Percentiles rank a stretch among this genome's conserved stretches.
Conservation (phyloP, 2,113 vertebrate genomes). For the Rynchops niger region DNA sequence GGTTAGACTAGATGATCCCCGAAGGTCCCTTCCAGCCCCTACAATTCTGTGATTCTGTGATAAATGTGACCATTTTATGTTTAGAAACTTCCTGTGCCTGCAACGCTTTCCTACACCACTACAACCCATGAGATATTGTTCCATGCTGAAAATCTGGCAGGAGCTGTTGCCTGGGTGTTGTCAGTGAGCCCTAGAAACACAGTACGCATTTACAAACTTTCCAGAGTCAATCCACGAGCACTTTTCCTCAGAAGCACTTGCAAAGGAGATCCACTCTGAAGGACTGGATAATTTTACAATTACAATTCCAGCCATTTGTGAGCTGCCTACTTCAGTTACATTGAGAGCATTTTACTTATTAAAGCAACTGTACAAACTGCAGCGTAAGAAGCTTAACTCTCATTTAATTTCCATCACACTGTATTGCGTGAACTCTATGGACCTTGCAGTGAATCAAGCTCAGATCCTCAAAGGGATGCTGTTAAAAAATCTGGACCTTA, state of each 20-base stretch:
- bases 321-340: neutral
- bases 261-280: neutral
- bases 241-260: neutral
- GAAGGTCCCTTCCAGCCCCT: too few relatives aligned
- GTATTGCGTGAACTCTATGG: neutral
- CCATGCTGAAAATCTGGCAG: neutral
- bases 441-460: neutral
- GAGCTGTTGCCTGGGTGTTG: neutral
- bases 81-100: neutral
- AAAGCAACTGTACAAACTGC: slow-evolving; percentile 5
- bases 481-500: neutral
- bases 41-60: too few relatives aligned
- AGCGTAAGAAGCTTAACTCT: slow-evolving; percentile 15
- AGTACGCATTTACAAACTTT: rapidly evolving
- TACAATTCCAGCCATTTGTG: neutral
- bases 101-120: neutral
- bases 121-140: neutral
- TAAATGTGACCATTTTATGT: neutral
- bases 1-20: too few relatives aligned
- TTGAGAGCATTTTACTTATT: neutral
- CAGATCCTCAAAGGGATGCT: neutral
- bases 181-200: neutral
- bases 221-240: neutral
- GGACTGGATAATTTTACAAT: neutral
- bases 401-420: slow-evolving; percentile 15